Base-by-base conservation (phyloP, 1,140 invertebrate species). In the Drosophila serrata region DNA sequence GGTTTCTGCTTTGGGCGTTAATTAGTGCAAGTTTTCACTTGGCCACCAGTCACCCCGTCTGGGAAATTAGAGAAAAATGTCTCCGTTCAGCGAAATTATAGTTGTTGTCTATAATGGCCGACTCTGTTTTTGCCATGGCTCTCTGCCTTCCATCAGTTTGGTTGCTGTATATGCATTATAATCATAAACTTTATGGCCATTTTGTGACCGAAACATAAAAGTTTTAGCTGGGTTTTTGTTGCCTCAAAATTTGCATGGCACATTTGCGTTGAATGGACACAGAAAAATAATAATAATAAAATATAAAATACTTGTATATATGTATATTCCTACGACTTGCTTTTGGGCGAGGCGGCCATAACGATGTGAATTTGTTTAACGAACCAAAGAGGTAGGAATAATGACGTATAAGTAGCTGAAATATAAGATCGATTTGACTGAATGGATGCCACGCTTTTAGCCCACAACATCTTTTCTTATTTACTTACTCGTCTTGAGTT, bases 131-230 rank as follows among this genome's bases (percentile, higher is more conserved):
- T 62, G 58, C 24, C 31, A 29, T n/a, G 31, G 24, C 33, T 37
- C 27, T 60, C 29, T 17, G 33, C 22, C n/a, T n/a, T n/a, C 51
- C 37, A 31, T 75, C 49, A 37, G 49, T 53, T 53, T 35, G 17
- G 17, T 49, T 46, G 15, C 13, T 61, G 57, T 63, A 70, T 72
- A 60, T 77, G 62, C 31, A 76, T 72, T 85, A 81, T 79, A 72
- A 86, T n/a, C n/a, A n/a, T 88, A 82, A 88, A 88, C 82, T 86
- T 86, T 86, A 86, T 86, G 84, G 70, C 51, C 79, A 79, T 86
- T 86, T 86, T 82, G 84, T 53, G 82, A 75, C 82, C 75, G 49
- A 78, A 79, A 87, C 81, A 59, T 78, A 65, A 65, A 68, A 76
- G 55, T 51, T 76, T 27, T 61, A 13, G 51, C 46, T 57, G 37